Conservation (phyloP, 2,113 vertebrate genomes). For the Chaenocephalus aceratus region DNA sequence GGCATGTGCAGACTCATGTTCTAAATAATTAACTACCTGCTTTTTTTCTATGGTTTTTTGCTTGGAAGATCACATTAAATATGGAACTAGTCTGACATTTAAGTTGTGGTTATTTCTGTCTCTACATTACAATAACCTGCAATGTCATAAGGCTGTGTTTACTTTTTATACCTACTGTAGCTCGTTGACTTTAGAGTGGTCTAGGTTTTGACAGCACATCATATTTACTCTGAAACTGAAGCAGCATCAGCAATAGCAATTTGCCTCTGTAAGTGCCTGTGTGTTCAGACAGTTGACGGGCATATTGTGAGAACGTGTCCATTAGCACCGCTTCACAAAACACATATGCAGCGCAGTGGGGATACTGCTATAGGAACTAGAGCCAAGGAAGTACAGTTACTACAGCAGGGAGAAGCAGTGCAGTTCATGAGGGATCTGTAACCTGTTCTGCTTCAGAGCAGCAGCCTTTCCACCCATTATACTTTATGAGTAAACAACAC, state of each 20-base stretch:
- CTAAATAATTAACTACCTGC: neutral
- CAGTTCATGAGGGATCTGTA: conserved; percentile 53
- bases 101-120: neutral
- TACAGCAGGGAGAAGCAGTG: conserved; percentile 44
- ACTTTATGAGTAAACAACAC: conserved; percentile 49
- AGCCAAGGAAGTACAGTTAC: conserved; percentile 62
- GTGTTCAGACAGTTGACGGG: conserved; percentile 54
- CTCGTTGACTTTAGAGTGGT: neutral
- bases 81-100: neutral
- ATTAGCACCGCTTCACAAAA: conserved; percentile 61
- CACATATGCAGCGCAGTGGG: conserved; percentile 57
- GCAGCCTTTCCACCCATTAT: conserved; percentile 21
- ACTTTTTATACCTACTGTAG: neutral
- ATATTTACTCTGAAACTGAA: conserved; percentile 36
- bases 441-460: conserved; percentile 30
- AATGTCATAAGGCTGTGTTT: neutral
- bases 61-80: neutral
- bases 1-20: neutral
- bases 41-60: neutral
- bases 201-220: conserved; percentile 48
- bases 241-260: conserved; percentile 42
- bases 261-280: conserved; percentile 47
- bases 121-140: neutral
- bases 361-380: conserved; percentile 62
- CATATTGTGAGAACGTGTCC: conserved; percentile 48